phyloP scores from a whole-genome alignment of 2,113 vertebrate species.

The Peromyscus maniculatus region DNA sequence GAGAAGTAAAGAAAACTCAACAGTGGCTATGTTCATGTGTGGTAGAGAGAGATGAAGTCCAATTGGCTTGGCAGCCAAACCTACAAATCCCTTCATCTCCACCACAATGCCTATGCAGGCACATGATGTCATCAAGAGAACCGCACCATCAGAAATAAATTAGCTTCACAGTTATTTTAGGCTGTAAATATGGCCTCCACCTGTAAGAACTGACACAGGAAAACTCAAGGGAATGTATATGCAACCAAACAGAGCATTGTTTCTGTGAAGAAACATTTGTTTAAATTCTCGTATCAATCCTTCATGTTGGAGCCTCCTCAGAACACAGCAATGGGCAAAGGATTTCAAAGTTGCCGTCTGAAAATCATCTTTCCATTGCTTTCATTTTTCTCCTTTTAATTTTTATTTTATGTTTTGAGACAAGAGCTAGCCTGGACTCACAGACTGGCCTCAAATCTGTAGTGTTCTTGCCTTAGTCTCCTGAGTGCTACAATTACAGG shows the following conservation, averaged over 20 bases:
- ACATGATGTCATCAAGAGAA: neutral
- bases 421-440: neutral
- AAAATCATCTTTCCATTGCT: neutral
- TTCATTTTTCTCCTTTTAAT: neutral
- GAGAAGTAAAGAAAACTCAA: neutral
- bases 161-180: slow-evolving; percentile 40
- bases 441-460: neutral
- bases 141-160: neutral
- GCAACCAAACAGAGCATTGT: neutral
- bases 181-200: neutral
- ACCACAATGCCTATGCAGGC: neutral
- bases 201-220: slow-evolving; percentile 4
- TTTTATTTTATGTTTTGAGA: neutral
- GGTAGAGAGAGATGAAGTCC: neutral
- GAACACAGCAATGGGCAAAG: neutral
- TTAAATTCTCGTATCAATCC: neutral
- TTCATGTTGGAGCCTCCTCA: neutral
- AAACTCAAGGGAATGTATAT: neutral
- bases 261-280: neutral
- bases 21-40: neutral
- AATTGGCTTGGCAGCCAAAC: neutral
- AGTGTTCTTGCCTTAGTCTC: neutral
- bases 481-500: neutral
- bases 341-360: neutral
- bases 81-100: neutral